Evolutionary conservation across 1,140 invertebrate species (phyloP).

Genomic region (Neotoxoptera formosana): DNA sequence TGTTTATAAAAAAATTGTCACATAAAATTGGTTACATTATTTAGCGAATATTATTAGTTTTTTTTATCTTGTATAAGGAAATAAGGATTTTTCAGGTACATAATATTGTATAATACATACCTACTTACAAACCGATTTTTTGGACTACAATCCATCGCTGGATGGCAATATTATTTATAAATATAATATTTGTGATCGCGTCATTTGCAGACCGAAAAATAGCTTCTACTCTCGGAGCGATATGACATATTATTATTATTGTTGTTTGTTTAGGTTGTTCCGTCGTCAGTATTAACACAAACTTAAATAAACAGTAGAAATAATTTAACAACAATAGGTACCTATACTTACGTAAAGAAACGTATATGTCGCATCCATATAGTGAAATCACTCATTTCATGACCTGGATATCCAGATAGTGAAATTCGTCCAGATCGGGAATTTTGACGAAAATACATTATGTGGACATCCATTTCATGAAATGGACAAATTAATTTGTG

Average conservation of each 20-base stretch:
- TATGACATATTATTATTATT: not conserved
- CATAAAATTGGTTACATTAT: not conserved
- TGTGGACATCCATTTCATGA: no score
- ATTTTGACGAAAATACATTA: no score
- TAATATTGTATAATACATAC: not conserved
- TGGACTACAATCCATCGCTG: not conserved
- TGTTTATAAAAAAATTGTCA: not conserved
- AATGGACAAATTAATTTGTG: no score
- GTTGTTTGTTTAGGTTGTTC: not conserved
- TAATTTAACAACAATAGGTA: not conserved
- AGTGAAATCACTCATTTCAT: no score
- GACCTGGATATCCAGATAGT: no score
- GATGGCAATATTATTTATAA: not conserved
- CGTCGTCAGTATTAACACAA: not conserved
- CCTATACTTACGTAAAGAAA: no score
- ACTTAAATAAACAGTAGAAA: not conserved
- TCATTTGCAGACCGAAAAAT: not conserved
- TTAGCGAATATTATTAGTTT: not conserved
- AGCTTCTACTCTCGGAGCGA: not conserved
- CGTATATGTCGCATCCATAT: no score
- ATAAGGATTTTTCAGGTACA: not conserved
- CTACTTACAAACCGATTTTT: not conserved
- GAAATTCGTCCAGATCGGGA: no score
- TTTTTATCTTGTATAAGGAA: not conserved
- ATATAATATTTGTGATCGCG: not conserved